These are phyloP conservation scores for Pandion haliaetus DNA, from an alignment of 2,113 vertebrate genomes.

Conservation along the genomic window DNA sequence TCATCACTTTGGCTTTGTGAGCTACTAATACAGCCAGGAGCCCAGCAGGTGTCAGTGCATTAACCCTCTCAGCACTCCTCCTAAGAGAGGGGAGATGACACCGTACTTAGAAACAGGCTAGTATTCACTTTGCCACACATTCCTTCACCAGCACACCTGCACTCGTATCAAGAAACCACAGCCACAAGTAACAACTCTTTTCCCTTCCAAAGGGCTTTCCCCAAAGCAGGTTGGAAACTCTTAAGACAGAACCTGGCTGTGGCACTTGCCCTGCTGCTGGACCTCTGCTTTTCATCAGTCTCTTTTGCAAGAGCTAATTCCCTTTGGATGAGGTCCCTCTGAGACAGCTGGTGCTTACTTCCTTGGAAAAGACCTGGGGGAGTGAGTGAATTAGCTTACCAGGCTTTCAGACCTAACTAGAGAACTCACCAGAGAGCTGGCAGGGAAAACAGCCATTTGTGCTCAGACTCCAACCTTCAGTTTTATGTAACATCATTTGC, in stretches of 20 bases:
- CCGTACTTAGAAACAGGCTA: background rate
- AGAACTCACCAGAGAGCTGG: background rate
- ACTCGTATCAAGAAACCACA: background rate
- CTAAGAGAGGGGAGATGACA: background rate
- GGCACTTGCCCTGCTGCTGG: background rate
- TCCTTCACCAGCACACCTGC: background rate
- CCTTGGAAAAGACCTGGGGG: background rate
- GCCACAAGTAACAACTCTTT: background rate
- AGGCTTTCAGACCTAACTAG: background rate
- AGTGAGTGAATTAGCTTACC: background rate
- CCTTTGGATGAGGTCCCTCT: background rate
- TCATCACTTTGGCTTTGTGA: background rate
- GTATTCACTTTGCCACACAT: background rate
- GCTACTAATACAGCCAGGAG: background rate
- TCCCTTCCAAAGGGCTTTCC: background rate
- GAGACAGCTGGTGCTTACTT: background rate
- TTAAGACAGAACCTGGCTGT: background rate
- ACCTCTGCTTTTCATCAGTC: background rate
- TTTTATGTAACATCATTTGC: background rate
- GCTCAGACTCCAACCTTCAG: background rate
- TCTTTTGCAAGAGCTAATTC: background rate
- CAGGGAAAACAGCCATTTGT: background rate
- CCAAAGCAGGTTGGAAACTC: background rate
- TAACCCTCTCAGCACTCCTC: background rate
- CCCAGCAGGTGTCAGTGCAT: background rate